Base-by-base conservation (phyloP, 2,888 invertebrate species). In the Catotricha subobsoleta region DNA sequence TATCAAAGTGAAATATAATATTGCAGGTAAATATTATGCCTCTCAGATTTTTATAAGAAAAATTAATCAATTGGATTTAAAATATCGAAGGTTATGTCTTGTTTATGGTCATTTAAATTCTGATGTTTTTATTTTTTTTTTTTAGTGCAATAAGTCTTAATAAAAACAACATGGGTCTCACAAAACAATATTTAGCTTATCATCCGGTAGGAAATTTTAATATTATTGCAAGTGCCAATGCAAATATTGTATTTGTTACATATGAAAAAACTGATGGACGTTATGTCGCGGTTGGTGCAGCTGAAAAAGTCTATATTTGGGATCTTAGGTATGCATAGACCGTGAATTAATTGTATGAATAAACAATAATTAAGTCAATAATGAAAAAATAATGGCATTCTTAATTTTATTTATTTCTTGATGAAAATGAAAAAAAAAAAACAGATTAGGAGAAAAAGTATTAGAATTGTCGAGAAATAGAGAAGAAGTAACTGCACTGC, bases 261-360 rank as follows among this genome's bases (percentile, higher is more conserved):
- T 64, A 80, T 43, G 74, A 80, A 51, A 77, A 76, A 38, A 74
- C 76, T 46, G 79, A 80, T 55, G 86, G 87, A 33, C 71, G 87
- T 57, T 90, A 76, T 62, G 74, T 88, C 38, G 92, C 90, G 33
- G 80, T 81, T n/a, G 90, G 86, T 40, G 90, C 88, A 8, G 86
- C 88, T 55, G 94, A 97, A 67, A 80, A 90, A 71, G 80, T 92
- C 45, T 74, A 82, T 53, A 72, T 97, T 53, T 97, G 94, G 91
- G 95, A 97, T 66, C 69, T 94, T 57, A 72, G 84, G 55, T 74
- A 80, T n/a, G n/a, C n/a, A n/a, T n/a, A n/a, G n/a, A n/a, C n/a
- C n/a, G n/a, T n/a, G n/a, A 69, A 80, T 82, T 60, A 53, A 37
- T 43, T 43, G 15, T 28, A 29, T 29, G 36, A 40, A 46, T n/a